A percentile compares a stretch with the other conserved stretches of the same genome.
phyloP scores from a whole-genome alignment of 1,140 invertebrate genomes.

The Zaprionus taronus region DNA sequence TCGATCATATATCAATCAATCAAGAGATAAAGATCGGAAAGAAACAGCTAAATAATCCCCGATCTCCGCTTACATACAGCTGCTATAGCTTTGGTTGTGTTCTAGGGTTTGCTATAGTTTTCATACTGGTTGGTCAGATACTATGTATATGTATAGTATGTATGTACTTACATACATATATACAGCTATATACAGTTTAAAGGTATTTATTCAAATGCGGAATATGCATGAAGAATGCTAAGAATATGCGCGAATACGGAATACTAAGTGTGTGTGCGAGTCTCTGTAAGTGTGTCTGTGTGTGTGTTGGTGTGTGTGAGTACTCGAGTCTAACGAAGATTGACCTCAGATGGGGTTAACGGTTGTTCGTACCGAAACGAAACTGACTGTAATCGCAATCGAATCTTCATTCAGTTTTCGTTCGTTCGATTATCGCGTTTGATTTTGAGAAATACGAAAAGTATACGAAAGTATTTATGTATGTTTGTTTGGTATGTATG shows the following conservation, averaged over 20 bases:
- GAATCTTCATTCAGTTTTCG: conserved; percentile 56
- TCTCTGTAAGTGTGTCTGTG: neutral
- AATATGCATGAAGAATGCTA: conserved; percentile 45
- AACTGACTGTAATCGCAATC: conserved; percentile 14
- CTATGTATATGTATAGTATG: neutral
- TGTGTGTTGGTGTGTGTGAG: neutral
- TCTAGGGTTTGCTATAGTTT: neutral
- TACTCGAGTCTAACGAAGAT: conserved; percentile 13
- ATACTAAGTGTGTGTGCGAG: neutral
- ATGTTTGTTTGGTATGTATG: neutral
- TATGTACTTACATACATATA: neutral
- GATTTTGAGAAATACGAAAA: conserved; percentile 14
- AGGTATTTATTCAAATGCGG: conserved; percentile 42
- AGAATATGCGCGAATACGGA: conserved; percentile 41
- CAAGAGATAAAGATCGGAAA: too few relatives aligned
- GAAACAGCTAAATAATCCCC: too few relatives aligned
- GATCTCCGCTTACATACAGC: neutral
- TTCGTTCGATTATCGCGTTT: conserved; percentile 26
- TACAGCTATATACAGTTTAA: conserved; percentile 26
- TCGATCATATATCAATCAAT: too few relatives aligned
- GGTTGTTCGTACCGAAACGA: conserved; percentile 6
- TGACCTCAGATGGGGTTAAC: conserved; percentile 15
- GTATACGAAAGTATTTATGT: conserved; percentile 1
- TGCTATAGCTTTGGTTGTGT: neutral
- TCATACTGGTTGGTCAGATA: neutral